These are phyloP conservation scores for Drosophila sproati DNA, from an alignment of 1,140 invertebrate species.

Conservation along the genomic window DNA sequence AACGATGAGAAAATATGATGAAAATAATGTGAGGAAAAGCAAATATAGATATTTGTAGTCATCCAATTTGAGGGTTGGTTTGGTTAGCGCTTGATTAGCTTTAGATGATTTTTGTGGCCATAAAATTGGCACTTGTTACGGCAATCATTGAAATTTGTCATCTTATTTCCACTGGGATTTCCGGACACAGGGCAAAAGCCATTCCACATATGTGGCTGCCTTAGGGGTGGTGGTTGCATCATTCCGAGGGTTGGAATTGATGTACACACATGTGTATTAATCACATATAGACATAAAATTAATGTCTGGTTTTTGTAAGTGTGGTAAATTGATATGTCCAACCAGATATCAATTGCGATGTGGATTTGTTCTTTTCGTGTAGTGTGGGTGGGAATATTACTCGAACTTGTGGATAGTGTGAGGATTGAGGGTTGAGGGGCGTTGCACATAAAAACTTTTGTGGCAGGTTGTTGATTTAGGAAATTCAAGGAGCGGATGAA, in stretches of 20 bases:
- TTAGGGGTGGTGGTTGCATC: constrained; percentile 9
- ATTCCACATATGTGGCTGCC: constrained; percentile 9
- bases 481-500: background rate
- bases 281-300: constrained; percentile 79
- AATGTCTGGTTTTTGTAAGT: constrained; percentile 64
- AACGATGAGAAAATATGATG: constrained; percentile 68
- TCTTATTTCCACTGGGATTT: constrained; percentile 49
- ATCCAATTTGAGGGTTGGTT: background rate
- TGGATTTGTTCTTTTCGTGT: constrained; percentile 16
- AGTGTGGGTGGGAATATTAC: constrained; percentile 68
- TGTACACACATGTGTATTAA: constrained; percentile 41
- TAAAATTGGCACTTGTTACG: constrained; percentile 71
- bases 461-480: constrained; percentile 43
- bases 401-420: constrained; percentile 13
- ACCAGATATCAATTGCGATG: constrained; percentile 66
- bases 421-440: background rate
- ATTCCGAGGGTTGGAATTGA: constrained; percentile 26
- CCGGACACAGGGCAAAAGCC: constrained; percentile 11
- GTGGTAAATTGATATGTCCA: constrained; percentile 76
- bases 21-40: constrained; percentile 30
- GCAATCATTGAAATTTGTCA: constrained; percentile 71
- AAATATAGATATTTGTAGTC: constrained; percentile 16
- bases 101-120: constrained; percentile 38
- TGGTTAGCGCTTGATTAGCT: constrained; percentile 49
- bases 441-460: background rate